These are phyloP conservation scores for Subacronicta megacephala DNA, from an alignment of 2,888 invertebrate genomes.

Conservation along the genomic window DNA sequence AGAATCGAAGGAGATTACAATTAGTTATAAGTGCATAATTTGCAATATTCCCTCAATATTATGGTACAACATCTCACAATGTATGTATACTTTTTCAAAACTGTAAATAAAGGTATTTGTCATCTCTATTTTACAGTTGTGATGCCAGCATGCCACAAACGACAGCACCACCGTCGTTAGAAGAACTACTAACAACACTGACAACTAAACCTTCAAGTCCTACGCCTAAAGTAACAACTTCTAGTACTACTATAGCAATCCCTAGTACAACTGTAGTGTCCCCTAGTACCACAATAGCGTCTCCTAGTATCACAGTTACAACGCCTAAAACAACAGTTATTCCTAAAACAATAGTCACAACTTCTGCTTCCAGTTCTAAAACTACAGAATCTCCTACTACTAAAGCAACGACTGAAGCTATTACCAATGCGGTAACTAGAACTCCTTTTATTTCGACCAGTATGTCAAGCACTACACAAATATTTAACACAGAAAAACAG, in stretches of 20 bases:
- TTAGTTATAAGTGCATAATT: too few relatives aligned
- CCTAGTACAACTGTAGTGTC: conserved; percentile 5
- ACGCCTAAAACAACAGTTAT: conserved; percentile 11
- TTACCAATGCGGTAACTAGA: conserved; percentile 17
- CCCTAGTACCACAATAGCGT: conserved; percentile 9
- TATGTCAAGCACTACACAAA: conserved; percentile 12
- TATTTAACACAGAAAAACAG: conserved; percentile 5
- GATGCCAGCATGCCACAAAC: conserved; percentile 76
- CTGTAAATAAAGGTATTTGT: conserved; percentile 14
- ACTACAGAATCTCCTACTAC: conserved; percentile 10
- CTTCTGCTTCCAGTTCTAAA: conserved; percentile 8
- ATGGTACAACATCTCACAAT: too few relatives aligned
- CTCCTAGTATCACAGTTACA: conserved; percentile 16
- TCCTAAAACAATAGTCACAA: conserved; percentile 42
- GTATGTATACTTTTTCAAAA: neutral
- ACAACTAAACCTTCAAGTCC: conserved; percentile 64
- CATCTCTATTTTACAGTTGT: conserved; percentile 77
- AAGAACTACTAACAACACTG: conserved; percentile 80
- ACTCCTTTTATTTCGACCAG: conserved; percentile 6
- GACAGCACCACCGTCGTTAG: conserved; percentile 70
- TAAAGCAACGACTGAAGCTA: neutral
- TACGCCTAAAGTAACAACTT: conserved; percentile 53
- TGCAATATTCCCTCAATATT: too few relatives aligned
- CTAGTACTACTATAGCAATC: conserved; percentile 15
- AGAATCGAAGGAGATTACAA: too few relatives aligned